Percentiles rank a stretch among this genome's conserved stretches.
Conservation (phyloP, 2,113 vertebrate species). For the Bettongia penicillata region DNA sequence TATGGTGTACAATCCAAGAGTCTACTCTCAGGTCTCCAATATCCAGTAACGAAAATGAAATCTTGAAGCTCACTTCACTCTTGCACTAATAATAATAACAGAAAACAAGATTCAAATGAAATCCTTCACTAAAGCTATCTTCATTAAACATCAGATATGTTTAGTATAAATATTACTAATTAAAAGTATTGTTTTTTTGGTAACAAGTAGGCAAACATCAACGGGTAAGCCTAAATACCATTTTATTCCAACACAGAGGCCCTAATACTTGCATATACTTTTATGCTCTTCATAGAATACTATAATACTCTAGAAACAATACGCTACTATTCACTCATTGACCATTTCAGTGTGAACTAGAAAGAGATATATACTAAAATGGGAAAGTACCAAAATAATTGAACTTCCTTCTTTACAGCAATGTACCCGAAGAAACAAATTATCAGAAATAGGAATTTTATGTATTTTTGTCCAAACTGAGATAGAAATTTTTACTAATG, state of each 20-base stretch:
- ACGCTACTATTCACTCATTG: neutral
- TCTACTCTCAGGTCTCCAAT: too few species aligned
- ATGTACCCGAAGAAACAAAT: conserved; percentile 16
- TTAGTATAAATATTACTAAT: conserved; percentile 25
- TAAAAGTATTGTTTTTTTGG: conserved; percentile 31
- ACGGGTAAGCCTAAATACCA: conserved; percentile 18
- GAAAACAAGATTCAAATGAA: conserved; percentile 10
- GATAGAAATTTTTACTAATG: too few species aligned
- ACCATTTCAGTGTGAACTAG: conserved; percentile 14
- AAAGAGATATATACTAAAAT: conserved; percentile 5
- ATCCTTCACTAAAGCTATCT: neutral
- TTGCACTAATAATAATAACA: neutral
- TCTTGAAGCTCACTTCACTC: neutral
- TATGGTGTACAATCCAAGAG: too few species aligned
- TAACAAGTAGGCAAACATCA: neutral
- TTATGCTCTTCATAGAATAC: neutral
- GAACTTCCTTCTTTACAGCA: conserved; percentile 51
- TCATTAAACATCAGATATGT: neutral
- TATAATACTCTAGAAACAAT: conserved; percentile 19
- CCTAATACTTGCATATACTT: neutral
- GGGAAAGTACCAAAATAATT: conserved; percentile 55
- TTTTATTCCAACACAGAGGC: neutral
- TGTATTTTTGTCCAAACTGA: too few species aligned
- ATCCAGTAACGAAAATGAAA: conserved; percentile 15
- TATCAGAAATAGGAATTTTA: neutral